Conservation (phyloP, 1,140 invertebrate species). For the Orius laevigatus region DNA sequence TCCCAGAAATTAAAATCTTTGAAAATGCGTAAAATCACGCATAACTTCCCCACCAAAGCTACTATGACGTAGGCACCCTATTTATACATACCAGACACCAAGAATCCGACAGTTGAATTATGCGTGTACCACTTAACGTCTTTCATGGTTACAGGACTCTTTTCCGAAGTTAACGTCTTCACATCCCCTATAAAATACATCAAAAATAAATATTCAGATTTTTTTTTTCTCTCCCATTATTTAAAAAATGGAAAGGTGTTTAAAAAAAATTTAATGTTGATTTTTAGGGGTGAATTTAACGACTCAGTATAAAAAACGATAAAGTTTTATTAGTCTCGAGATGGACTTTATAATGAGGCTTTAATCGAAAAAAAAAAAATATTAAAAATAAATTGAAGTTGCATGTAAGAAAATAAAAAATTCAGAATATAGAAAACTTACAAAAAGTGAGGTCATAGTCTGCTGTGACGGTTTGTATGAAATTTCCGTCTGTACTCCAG, state of each 20-base stretch:
- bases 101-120: slow-evolving; percentile 66
- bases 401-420: no score
- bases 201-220: slow-evolving; percentile 1
- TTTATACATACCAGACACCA: slow-evolving; percentile 57
- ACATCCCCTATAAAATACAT: slow-evolving; percentile 54
- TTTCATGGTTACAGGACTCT: slow-evolving; percentile 72
- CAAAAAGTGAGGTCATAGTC: slow-evolving; percentile 84
- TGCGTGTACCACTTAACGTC: slow-evolving; percentile 77
- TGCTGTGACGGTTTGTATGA: slow-evolving; percentile 75
- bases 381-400: no score
- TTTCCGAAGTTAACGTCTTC: slow-evolving; percentile 62
- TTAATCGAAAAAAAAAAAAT: no score
- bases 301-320: neutral
- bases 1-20: neutral
- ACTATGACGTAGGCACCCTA: no score
- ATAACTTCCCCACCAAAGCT: no score
- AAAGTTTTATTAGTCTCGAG: no score
- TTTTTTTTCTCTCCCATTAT: no score
- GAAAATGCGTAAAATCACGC: no score
- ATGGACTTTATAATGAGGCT: no score
- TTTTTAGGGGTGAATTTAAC: slow-evolving; percentile 3
- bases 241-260: no score
- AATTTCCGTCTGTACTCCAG: slow-evolving; percentile 79
- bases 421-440: slow-evolving; percentile 33
- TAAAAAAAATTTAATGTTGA: no score